phyloP scores from a whole-genome alignment of 2,888 invertebrate genomes.

The Gari tellinella region DNA sequence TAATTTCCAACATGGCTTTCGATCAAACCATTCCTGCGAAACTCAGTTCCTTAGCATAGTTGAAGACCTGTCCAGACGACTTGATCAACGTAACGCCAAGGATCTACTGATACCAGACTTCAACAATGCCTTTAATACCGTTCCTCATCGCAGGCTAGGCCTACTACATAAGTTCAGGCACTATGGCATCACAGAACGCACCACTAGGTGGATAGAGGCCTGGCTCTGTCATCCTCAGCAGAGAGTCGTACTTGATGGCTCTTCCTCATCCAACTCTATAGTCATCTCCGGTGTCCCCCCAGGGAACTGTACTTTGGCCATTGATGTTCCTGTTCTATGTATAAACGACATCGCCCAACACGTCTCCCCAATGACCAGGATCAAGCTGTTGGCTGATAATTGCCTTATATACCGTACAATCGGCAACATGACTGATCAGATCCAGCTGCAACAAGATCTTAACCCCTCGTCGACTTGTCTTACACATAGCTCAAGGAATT shows the following conservation, averaged over 20 bases:
- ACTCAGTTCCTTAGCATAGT: no score
- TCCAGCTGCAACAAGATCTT: no score
- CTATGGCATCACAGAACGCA: no score
- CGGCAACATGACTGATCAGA: no score
- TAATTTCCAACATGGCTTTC: slow-evolving; percentile 27
- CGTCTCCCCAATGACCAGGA: no score
- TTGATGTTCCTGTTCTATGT: slow-evolving; percentile 4
- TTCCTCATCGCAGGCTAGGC: slow-evolving; percentile 19
- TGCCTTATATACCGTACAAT: slow-evolving; percentile 12
- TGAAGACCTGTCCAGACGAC: slow-evolving; percentile 5
- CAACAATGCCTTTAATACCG: slow-evolving; percentile 25
- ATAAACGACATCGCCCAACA: slow-evolving; percentile 8
- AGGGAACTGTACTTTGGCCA: slow-evolving; percentile 9
- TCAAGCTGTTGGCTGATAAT: slow-evolving; percentile 4
- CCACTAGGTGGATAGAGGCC: no score
- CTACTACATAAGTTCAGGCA: no score
- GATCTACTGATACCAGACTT: slow-evolving; percentile 20
- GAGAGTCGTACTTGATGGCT: slow-evolving; percentile 28
- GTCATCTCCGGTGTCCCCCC: slow-evolving; percentile 20
- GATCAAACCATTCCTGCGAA: no score
- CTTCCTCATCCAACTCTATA: slow-evolving; percentile 13
- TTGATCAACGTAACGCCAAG: slow-evolving; percentile 10
- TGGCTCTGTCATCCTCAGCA: slow-evolving; percentile 23
- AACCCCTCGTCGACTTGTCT: slow-evolving; percentile 3
- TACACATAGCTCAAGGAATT: slow-evolving; percentile 15